phyloP scores from a whole-genome alignment of 37 sponge, comb jelly and placozoan genomes.

The Halichondria panicea region DNA sequence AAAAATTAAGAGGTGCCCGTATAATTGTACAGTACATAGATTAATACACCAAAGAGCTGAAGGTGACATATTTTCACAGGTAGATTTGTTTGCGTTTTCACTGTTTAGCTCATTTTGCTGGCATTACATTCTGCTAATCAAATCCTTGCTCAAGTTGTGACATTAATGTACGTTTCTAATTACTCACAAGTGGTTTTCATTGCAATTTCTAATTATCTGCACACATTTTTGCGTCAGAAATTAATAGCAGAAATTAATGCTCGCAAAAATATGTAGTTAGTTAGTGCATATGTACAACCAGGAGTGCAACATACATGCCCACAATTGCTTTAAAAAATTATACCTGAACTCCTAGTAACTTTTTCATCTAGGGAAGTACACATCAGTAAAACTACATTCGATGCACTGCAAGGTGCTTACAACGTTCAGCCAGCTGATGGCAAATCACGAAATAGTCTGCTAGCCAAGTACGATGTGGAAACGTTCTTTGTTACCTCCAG shows the following conservation, averaged over 20 bases:
- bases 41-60: no score
- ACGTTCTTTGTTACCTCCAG: conserved; percentile 30
- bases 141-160: no score
- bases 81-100: no score
- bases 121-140: no score
- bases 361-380: conserved; percentile 36
- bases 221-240: no score
- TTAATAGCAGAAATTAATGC: background rate
- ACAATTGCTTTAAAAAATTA: background rate
- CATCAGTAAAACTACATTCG: conserved; percentile 57
- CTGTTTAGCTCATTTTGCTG: no score
- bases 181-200: background rate
- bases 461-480: conserved; percentile 16
- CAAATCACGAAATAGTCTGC: conserved; percentile 28
- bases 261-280: no score
- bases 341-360: background rate
- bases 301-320: background rate
- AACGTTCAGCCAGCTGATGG: conserved; percentile 37
- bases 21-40: no score
- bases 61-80: no score
- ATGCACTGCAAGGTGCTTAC: conserved; percentile 33
- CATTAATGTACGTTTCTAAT: no score
- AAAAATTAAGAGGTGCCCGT: no score
- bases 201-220: background rate
- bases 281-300: no score